Evolutionary conservation across 2,888 invertebrate species (phyloP).

Genomic region (Pyrrhosoma nymphula): DNA sequence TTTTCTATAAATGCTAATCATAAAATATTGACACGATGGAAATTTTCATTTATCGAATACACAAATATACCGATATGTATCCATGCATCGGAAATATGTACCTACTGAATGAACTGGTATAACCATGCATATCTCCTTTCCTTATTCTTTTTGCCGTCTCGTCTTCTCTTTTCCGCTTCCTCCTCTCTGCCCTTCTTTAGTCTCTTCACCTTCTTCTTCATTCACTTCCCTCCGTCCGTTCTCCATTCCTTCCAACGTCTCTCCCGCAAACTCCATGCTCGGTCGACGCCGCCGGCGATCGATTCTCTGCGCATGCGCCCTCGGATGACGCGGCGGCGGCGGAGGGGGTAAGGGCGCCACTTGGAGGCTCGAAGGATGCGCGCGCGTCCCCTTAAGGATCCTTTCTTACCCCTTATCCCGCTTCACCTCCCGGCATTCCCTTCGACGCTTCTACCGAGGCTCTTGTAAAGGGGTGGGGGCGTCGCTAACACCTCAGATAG

Average conservation of each 20-base stretch:
- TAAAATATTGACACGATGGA: too few relatives aligned
- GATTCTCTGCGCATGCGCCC: slow-evolving; percentile 43
- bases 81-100: too few relatives aligned
- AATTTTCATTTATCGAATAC: too few relatives aligned
- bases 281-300: slow-evolving; percentile 42
- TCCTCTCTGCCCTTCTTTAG: not conserved
- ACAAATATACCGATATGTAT: too few relatives aligned
- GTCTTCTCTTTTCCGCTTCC: too few relatives aligned
- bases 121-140: too few relatives aligned
- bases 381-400: not conserved
- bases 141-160: too few relatives aligned
- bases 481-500: not conserved
- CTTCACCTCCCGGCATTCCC: not conserved
- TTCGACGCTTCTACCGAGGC: not conserved
- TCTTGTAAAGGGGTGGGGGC: too few relatives aligned
- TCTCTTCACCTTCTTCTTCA: too few relatives aligned
- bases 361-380: not conserved
- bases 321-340: not conserved
- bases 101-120: too few relatives aligned
- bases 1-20: too few relatives aligned
- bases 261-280: not conserved
- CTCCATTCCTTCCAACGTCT: not conserved
- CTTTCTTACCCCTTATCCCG: not conserved
- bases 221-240: not conserved
- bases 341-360: not conserved